Base-by-base conservation (phyloP, 1,140 invertebrate genomes). In the Brachionus asplanchnoidis region DNA sequence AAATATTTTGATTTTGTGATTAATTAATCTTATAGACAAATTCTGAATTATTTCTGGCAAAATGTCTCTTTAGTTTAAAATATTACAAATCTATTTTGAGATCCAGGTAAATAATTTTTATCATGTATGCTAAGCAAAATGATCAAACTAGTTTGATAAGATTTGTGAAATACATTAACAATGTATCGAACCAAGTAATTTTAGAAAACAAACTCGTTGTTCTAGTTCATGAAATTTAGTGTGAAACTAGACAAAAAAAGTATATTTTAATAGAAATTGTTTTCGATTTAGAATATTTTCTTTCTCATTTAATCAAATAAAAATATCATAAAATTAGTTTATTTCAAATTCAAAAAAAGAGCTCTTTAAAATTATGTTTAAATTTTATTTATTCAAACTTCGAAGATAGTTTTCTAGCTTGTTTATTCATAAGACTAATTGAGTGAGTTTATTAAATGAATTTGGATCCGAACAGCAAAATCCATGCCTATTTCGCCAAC, bases 401-500 rank as follows among this genome's bases (percentile, higher is more conserved):
- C 53, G 53, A 60, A 60, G 53, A 60, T 60, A 60, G 53, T 60
- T 60, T n/a, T 60, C 53, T 6, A 60, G 53, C 9, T 60, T 60
- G 53, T 60, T 60, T 60, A 46, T 46, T 46, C 44, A 46, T 20
- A 60, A 60, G 20, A 60, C 53, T 60, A 60, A 60, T 60, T 20
- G 17, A 60, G n/a, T 60, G 17, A 60, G n/a, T 26, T 36, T 26
- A 53, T 50, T 28, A 36, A 70, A 70, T 70, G 66, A 70, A 70
- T 70, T 70, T 28, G 36, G 36, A 36, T 70, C 14, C 14, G 9
- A 28, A 70, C 66, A 77, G 73, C 46, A 11, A 50, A 50, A 77
- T 50, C 4, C 7, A 77, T 77, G 26, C 73, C 17, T 85, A 60
- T 70, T 85, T 84, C 65, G 46, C 46, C 11, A 60, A 82, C 17